These are phyloP conservation scores for Dendrocincla fuliginosa DNA, from an alignment of 2,797 vertebrate species.

Conservation along the genomic window DNA sequence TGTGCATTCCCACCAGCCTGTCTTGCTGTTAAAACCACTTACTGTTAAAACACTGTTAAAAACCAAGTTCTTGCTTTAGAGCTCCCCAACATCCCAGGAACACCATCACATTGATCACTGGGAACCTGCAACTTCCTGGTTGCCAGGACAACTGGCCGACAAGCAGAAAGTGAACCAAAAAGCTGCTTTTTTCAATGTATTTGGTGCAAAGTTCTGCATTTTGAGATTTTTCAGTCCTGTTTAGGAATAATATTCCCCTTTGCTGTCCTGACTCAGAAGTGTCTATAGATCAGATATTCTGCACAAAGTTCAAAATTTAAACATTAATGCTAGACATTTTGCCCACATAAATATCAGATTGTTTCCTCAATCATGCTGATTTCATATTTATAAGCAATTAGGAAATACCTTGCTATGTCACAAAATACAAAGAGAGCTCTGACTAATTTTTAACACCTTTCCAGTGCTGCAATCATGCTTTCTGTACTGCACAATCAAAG, in stretches of 20 bases:
- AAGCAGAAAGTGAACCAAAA: background rate
- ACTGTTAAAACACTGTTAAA: background rate
- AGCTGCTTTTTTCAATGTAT: background rate
- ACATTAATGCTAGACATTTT: background rate
- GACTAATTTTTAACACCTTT: background rate
- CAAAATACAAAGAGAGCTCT: background rate
- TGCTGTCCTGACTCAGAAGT: background rate
- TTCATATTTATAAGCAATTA: background rate
- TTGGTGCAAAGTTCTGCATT: background rate
- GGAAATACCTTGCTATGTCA: background rate
- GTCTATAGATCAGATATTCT: background rate
- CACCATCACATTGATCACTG: background rate
- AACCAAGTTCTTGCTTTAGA: background rate
- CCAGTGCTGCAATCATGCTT: background rate
- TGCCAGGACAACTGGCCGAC: conserved; percentile 13
- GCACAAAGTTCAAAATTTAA: background rate
- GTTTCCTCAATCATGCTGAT: background rate
- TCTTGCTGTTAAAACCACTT: background rate
- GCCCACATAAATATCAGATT: background rate
- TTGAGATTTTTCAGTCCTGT: background rate
- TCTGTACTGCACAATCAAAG: background rate
- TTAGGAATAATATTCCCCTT: background rate
- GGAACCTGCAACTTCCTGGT: background rate
- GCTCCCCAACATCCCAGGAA: background rate
- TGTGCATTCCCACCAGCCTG: background rate